Evolutionary conservation across 2,888 invertebrate genomes (phyloP).

Genomic region (Eurytoma adleriae): DNA sequence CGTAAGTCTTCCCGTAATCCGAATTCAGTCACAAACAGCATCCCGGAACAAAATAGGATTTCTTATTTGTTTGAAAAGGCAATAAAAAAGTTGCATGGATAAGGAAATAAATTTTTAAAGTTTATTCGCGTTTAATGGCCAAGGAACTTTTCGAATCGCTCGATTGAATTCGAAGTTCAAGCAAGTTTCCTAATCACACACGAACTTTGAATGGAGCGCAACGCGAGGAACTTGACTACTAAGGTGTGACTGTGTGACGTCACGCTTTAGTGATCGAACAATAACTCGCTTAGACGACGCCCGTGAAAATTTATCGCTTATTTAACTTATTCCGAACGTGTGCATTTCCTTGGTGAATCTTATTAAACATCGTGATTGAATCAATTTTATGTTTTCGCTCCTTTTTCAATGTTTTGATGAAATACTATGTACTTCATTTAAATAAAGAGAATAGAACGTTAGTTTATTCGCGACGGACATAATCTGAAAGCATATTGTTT

Average conservation of each 20-base stretch:
- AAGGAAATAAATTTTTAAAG: constrained; percentile 26
- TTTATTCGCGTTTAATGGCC: background rate
- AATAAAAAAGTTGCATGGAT: constrained; percentile 8
- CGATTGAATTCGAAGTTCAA: constrained; percentile 50
- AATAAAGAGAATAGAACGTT: too few species aligned
- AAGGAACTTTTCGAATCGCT: constrained; percentile 24
- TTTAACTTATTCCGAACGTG: too few species aligned
- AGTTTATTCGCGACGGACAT: too few species aligned
- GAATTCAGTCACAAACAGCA: too few species aligned
- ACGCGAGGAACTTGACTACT: constrained; percentile 22
- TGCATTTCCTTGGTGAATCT: too few species aligned
- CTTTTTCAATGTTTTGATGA: too few species aligned
- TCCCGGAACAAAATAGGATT: too few species aligned
- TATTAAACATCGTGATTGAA: too few species aligned
- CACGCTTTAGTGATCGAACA: constrained; percentile 2
- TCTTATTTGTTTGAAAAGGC: constrained; percentile 10
- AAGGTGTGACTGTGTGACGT: constrained; percentile 35
- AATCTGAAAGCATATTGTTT: too few species aligned
- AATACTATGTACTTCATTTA: too few species aligned
- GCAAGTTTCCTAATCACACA: constrained; percentile 49
- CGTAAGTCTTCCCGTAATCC: background rate
- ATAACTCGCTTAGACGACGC: constrained; percentile 10
- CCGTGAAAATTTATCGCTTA: background rate
- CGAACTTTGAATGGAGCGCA: constrained; percentile 23
- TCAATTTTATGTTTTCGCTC: too few species aligned